Evolutionary conservation across 2,113 vertebrate genomes (phyloP).

Genomic region (Ardeotis arabs): DNA sequence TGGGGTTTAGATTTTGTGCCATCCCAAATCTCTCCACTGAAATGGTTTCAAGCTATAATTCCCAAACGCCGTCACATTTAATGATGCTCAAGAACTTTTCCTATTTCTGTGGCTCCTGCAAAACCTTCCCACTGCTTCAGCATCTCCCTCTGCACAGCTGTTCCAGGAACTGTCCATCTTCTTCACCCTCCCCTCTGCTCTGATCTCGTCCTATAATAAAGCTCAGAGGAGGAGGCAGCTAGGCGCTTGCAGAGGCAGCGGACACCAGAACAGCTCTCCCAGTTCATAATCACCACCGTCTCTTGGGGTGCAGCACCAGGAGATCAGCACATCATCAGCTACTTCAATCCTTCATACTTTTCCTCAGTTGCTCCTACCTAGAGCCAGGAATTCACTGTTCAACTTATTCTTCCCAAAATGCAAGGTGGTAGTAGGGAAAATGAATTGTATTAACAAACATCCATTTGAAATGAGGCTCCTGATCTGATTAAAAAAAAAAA

Average conservation of each 20-base stretch:
- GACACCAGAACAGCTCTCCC: background rate
- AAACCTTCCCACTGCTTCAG: background rate
- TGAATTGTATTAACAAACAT: background rate
- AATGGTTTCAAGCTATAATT: background rate
- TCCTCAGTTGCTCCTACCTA: background rate
- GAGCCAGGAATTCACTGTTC: background rate
- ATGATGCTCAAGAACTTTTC: background rate
- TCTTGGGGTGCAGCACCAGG: background rate
- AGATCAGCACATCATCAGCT: background rate
- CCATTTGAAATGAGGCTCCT: background rate
- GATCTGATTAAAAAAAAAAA: background rate
- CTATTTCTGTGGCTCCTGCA: background rate
- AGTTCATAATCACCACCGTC: background rate
- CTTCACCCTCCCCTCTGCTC: background rate
- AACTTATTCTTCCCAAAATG: background rate
- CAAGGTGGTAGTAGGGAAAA: background rate
- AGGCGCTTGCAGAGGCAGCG: background rate
- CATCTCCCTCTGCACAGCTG: background rate
- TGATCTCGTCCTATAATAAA: background rate
- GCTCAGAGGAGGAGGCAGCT: background rate
- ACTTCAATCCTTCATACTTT: background rate
- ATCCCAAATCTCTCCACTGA: background rate
- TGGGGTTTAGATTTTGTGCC: background rate
- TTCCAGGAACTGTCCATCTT: background rate
- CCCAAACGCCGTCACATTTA: background rate